Evolutionary conservation across 2,797 vertebrate species (phyloP), one percentile per base, ranked within the genome.

Genomic region (Heliangelus exortis): DNA sequence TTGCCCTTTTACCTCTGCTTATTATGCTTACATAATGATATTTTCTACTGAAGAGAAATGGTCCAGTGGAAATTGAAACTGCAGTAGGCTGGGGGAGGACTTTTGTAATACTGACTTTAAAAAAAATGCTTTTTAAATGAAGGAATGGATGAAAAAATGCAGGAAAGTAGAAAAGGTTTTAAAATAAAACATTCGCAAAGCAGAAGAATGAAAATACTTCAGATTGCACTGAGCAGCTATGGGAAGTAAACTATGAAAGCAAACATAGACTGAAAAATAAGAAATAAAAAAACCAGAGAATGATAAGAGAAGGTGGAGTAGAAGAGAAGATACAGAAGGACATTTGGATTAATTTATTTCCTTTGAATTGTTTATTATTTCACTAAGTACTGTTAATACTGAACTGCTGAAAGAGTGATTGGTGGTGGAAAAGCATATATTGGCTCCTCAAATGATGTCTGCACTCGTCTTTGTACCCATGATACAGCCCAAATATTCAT

Each of bases 71-170:
- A 81, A 79, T 5, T 28, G 47, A 86, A 90, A 33, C 10, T 48
- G 21, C 20, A 51, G 8, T 6, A n/a, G 8, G 28, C 3, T n/a
- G 17, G 1, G 3, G 3, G 7, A 26, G 17, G 7, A 76, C 66
- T 61, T 26, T 16, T 39, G 3, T 19, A 45, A 59, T 9, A 26
- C 14, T n/a, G 17, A 20, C 1, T 11, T 18, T 17, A 63, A 15
- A 41, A 15, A 26, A 25, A 51, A 51, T 2, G 1, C 28, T 71
- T 76, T 55, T 10, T 43, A 36, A 68, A 55, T 3, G 43, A 61
- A n/a, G 13, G 25, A 79, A 67, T 26, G 4, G 5, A 53, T 59
- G 10, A 63, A 66, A 72, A 34, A 55, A 17, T 26, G 1, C 6
- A 43, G 8, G 50, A 15, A 36, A 55, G 9, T 45, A 53, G 29